Evolutionary conservation across 2,797 vertebrate genomes (phyloP).

Genomic region (Lacerta bilineata): DNA sequence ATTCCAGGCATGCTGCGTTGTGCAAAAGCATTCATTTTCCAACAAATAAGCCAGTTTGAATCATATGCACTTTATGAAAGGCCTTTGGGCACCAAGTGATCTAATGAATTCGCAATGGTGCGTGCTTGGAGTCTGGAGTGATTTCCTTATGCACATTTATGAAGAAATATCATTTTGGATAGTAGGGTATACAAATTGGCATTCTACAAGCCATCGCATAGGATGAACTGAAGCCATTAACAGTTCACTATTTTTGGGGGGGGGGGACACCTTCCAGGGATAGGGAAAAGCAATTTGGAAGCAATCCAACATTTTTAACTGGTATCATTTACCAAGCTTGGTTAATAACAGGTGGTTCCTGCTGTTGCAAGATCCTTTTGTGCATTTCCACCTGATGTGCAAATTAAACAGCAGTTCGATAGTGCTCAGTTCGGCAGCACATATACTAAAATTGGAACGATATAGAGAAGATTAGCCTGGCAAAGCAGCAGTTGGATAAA

Average conservation of each 20-base stretch:
- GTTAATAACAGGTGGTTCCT: background rate
- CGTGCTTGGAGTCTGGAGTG: background rate
- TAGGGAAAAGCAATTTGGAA: background rate
- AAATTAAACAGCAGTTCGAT: conserved; percentile 6
- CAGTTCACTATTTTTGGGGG: accelerated
- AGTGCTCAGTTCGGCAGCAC: background rate
- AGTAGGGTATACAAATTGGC: accelerated
- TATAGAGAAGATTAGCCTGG: too few relatives aligned
- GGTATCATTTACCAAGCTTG: background rate
- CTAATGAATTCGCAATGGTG: background rate
- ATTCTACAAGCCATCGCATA: accelerated
- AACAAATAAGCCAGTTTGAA: background rate
- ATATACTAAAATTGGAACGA: too few relatives aligned
- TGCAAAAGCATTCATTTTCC: background rate
- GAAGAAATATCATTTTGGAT: background rate
- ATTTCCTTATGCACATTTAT: background rate
- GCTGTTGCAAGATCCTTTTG: background rate
- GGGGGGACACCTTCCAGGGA: conserved; percentile 1
- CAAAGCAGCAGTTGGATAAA: background rate
- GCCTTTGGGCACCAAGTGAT: background rate
- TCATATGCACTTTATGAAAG: background rate
- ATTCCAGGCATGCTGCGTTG: background rate
- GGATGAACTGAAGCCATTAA: background rate
- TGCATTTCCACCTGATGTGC: background rate
- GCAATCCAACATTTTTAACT: background rate